Percentiles rank a stretch among this genome's conserved stretches.
phyloP scores from a whole-genome alignment of 1,140 invertebrate genomes.

The Lucilia sericata region DNA sequence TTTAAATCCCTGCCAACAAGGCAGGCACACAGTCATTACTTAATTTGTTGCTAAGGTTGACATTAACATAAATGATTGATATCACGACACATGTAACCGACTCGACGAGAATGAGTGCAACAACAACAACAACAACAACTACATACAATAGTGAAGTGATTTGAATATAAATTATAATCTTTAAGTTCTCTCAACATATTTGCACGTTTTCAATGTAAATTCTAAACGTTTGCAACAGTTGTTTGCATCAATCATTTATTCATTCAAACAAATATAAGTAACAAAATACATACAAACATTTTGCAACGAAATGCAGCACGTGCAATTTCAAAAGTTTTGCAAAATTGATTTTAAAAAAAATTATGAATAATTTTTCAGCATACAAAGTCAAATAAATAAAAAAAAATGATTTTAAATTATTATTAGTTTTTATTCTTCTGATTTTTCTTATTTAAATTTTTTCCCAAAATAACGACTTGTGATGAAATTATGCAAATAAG shows the following conservation, averaged over 20 bases:
- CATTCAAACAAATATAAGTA: not conserved
- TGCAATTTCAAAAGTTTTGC: not conserved
- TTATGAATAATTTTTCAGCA: not conserved
- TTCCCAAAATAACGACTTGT: not conserved
- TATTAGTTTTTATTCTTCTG: not conserved
- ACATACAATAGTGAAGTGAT: not conserved
- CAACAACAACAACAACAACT: too few species aligned
- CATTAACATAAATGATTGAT: constrained; percentile 9
- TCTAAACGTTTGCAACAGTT: not conserved
- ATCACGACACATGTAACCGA: not conserved
- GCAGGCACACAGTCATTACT: not conserved
- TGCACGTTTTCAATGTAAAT: constrained; percentile 2
- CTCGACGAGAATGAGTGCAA: not conserved
- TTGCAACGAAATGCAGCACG: constrained; percentile 19
- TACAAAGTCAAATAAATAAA: not conserved
- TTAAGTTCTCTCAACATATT: not conserved
- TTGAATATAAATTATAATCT: not conserved
- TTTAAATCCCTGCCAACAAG: not conserved
- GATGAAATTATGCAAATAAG: constrained; percentile 17
- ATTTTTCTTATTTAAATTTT: not conserved
- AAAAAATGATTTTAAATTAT: not conserved
- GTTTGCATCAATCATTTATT: not conserved
- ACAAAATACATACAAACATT: not conserved
- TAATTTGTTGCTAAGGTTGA: not conserved
- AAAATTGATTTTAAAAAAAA: constrained; percentile 6